Evolutionary conservation across 64 coral and sea anemone species (phyloP), one percentile per base, ranked within the genome.

Genomic region (Pocillopora damicornis): DNA sequence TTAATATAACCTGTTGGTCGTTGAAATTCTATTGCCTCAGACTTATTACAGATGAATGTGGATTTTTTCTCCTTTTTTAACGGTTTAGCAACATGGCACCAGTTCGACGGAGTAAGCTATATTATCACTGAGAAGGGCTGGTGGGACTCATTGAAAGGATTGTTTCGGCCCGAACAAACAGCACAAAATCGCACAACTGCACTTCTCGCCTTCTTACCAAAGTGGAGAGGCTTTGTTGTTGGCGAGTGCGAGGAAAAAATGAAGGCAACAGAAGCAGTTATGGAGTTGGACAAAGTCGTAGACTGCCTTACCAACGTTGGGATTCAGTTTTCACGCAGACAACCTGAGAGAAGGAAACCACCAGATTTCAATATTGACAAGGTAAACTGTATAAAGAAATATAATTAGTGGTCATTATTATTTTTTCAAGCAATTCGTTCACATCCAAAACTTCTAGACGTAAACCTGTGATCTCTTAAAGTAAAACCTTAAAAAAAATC

Each of bases 61-160:
- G 1, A 17, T 0, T 0, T 63, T 15, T 63, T 63, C 11, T 0
- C 61, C 12, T 63, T 13, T 17, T 67, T 65, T 65, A 23, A 20
- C 64, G 16, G 1, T 67, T 8, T 18, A 92, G 90, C 64, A 10
- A 87, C 37, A 57, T 92, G 76, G 74, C 26, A 92, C 59, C 90
- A 92, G 10, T 87, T 87, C 23, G 90, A 92, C 79, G 90, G 90
- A 75, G 83, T 92, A 0, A 35, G 78, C 16, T 92, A 92, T 35
- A 63, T 82, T 0, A 15, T 17, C 2, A 9, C 8, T 23, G 45
- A 68, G 15, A 4, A 36, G 16, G 9, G 38, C 26, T 0, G 16
- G 2, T 59, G 10, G 6, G 15, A 26, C 6, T 15, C 17, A 0
- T 35, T 79, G 3, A 18, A 2, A 35, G 61, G 11, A 58, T 42